A percentile compares a stretch with the other conserved stretches of the same genome.
Evolutionary conservation across 2,888 invertebrate genomes (phyloP).

Genomic region (Papilio protenor): DNA sequence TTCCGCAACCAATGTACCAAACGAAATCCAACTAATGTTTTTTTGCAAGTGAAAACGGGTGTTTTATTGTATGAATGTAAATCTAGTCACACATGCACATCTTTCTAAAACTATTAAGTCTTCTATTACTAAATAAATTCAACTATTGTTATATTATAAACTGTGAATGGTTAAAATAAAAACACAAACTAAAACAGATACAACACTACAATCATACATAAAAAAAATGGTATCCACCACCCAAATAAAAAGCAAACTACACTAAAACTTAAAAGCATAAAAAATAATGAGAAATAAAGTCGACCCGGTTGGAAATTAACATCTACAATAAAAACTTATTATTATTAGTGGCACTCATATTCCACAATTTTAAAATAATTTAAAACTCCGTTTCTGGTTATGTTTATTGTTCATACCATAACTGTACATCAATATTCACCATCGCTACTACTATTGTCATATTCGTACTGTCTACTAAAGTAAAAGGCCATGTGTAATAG

Average conservation of each 20-base stretch:
- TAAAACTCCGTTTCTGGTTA: background rate
- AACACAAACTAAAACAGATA: background rate
- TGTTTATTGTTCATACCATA: background rate
- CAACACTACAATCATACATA: constrained; percentile 1
- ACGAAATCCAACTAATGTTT: background rate
- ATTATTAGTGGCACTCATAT: background rate
- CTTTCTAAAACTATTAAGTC: background rate
- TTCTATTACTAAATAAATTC: background rate
- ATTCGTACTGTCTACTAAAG: background rate
- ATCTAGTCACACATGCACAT: constrained; percentile 7
- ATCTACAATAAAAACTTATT: background rate
- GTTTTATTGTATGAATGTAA: constrained; percentile 27
- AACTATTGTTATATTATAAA: background rate
- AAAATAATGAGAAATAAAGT: background rate
- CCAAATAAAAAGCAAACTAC: constrained; percentile 34
- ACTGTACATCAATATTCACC: background rate
- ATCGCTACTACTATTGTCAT: background rate
- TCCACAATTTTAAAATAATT: background rate
- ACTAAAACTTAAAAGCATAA: constrained; percentile 21
- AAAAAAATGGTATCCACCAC: constrained; percentile 26
- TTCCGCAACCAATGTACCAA: constrained; percentile 32
- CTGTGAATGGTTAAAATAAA: background rate
- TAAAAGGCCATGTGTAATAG: background rate
- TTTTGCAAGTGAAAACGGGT: constrained; percentile 42
- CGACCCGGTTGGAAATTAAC: background rate